These are phyloP conservation scores for Brachyalestes nurse DNA, from an alignment of 2,797 vertebrate species.

Conservation along the genomic window DNA sequence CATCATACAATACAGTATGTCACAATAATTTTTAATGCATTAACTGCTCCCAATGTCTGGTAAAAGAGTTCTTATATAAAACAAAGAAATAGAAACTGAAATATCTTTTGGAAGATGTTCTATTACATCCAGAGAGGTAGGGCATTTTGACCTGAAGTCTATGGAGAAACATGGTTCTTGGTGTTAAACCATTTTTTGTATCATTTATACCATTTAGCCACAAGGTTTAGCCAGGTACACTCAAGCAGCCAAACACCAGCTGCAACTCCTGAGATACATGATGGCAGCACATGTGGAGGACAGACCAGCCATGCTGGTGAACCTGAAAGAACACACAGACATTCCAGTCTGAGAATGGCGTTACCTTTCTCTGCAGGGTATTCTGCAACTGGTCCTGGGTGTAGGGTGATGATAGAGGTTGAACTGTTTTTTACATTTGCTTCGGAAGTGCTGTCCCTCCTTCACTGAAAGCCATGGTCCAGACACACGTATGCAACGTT, in stretches of 20 bases:
- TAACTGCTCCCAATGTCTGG: too few relatives aligned
- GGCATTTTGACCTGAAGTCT: neutral
- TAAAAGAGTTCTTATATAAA: neutral
- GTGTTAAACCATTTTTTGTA: neutral
- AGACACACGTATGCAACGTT: slow-evolving; percentile 53
- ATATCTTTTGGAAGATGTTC: neutral
- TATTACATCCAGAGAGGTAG: neutral
- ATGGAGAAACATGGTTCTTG: neutral
- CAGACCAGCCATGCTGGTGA: neutral
- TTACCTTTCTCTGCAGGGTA: slow-evolving; percentile 27
- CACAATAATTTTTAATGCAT: too few relatives aligned
- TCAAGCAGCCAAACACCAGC: neutral
- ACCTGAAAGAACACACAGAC: slow-evolving; percentile 18
- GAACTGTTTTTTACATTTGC: slow-evolving; percentile 31
- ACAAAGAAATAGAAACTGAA: neutral
- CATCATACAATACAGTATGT: too few relatives aligned
- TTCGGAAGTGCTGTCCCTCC: slow-evolving; percentile 32
- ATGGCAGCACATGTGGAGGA: slow-evolving; percentile 14
- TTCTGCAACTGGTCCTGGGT: slow-evolving; percentile 56
- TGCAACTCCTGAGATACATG: neutral
- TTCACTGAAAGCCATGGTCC: slow-evolving; percentile 47
- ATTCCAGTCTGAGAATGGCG: slow-evolving; percentile 38
- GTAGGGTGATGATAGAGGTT: neutral
- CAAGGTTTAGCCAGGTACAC: neutral
- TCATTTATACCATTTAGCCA: neutral